Conservation (phyloP, 1,140 invertebrate species). For the Brachionus koreanus region DNA sequence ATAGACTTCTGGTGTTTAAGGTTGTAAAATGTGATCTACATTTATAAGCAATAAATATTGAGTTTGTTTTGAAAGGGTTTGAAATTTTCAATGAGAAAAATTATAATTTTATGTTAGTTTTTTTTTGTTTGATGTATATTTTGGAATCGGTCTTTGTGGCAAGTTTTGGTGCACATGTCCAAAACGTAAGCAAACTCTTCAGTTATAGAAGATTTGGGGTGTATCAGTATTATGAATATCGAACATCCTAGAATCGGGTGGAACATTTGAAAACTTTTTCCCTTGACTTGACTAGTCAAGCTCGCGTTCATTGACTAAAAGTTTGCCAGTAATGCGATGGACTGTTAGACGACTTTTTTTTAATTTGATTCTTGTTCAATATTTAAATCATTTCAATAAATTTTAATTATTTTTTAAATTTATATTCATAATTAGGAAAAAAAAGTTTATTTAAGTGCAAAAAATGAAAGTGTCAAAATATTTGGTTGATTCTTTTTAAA, state of each 20-base stretch:
- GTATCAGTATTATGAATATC: neutral
- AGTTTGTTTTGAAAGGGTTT: neutral
- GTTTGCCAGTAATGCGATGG: neutral
- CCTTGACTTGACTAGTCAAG: neutral
- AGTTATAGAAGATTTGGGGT: neutral
- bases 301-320: neutral
- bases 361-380: too few species aligned
- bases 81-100: neutral
- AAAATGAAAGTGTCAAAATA: neutral
- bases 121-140: neutral
- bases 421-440: neutral
- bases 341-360: too few species aligned
- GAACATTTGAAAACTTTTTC: neutral
- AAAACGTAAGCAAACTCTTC: neutral
- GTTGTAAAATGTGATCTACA: conserved; percentile 1
- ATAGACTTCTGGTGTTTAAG: neutral
- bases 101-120: neutral
- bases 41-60: neutral
- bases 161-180: neutral
- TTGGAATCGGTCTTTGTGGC: neutral
- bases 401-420: too few species aligned
- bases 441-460: neutral
- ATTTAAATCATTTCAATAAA: too few species aligned
- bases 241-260: neutral
- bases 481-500: neutral